phyloP scores from a whole-genome alignment of 2,888 invertebrate genomes.

The Melinopterus prodromus region DNA sequence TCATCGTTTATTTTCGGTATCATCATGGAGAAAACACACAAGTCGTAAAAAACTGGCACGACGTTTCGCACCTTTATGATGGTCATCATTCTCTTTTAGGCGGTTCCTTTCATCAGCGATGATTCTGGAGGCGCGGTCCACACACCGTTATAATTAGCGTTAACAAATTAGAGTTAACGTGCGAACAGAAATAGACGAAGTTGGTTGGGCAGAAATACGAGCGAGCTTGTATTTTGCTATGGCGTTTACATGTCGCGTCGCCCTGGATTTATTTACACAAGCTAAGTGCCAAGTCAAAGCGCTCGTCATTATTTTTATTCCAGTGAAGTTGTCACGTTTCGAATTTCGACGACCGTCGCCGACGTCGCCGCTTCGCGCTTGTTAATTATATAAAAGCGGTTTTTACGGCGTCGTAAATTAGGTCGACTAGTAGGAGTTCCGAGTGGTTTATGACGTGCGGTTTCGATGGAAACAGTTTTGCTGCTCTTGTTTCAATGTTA shows the following conservation, averaged over 20 bases:
- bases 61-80: not conserved
- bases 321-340: not conserved
- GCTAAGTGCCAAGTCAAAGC: constrained; percentile 4
- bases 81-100: not conserved
- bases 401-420: not conserved
- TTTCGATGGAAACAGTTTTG: not conserved
- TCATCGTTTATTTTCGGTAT: not conserved
- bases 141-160: not conserved
- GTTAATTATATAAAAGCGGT: not conserved
- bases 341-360: not conserved
- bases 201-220: not conserved
- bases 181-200: not conserved
- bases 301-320: not conserved
- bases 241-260: not conserved
- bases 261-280: not conserved
- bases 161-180: not conserved
- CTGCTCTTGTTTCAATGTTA: not conserved
- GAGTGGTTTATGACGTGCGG: constrained; percentile 4
- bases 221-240: not conserved
- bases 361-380: not conserved
- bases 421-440: not conserved
- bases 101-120: not conserved
- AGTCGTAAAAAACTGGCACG: not conserved
- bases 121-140: not conserved
- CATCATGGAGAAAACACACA: not conserved